Percentiles rank a stretch among this genome's conserved stretches.
Conservation (phyloP, 2,113 vertebrate species). For the Chloropsis hardwickii region DNA sequence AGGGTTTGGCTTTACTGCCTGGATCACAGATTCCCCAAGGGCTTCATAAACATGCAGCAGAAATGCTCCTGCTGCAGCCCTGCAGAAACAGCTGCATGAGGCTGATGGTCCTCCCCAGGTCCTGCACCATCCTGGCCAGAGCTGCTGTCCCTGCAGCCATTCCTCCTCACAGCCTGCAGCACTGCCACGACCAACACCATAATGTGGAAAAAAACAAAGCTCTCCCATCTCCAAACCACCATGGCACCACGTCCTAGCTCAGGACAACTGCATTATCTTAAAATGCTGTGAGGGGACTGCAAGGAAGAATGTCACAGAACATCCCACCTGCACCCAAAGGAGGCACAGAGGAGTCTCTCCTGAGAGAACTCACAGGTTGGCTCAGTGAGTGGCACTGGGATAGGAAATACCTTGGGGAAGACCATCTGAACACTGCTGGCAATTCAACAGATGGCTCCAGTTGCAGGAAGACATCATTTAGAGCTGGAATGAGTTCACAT, state of each 20-base stretch:
- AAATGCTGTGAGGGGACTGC: background rate
- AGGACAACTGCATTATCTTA: background rate
- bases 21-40: background rate
- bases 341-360: background rate
- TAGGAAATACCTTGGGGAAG: background rate
- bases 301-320: background rate
- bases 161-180: background rate
- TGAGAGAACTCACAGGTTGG: background rate
- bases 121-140: background rate
- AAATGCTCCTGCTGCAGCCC: background rate
- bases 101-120: background rate
- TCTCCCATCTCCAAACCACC: background rate
- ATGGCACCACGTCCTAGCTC: rapidly evolving
- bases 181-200: background rate
- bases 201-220: background rate
- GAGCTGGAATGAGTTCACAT: background rate
- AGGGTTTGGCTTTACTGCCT: background rate
- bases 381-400: background rate
- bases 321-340: background rate
- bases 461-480: background rate
- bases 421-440: background rate
- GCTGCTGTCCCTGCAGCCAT: background rate
- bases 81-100: background rate
- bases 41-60: background rate
- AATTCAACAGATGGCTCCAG: background rate